These are phyloP conservation scores for Prionailurus viverrinus DNA, from an alignment of 2,113 vertebrate species.

Conservation along the genomic window DNA sequence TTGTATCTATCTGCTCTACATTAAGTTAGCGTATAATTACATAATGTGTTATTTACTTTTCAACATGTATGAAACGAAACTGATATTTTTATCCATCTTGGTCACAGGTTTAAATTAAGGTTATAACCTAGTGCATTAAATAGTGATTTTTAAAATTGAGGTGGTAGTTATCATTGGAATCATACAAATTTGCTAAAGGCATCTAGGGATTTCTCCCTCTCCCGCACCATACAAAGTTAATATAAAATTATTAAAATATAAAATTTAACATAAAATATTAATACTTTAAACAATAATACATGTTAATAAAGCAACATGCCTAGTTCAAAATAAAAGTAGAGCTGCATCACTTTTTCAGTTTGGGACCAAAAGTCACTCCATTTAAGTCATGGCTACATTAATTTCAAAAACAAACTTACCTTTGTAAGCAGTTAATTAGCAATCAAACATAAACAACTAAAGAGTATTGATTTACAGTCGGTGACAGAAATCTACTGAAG, in stretches of 20 bases:
- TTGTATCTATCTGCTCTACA: slow-evolving; percentile 56
- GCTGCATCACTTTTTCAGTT: slow-evolving; percentile 69
- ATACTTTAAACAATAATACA: slow-evolving; percentile 57
- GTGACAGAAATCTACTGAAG: slow-evolving; percentile 65
- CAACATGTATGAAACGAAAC: not conserved
- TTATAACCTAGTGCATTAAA: slow-evolving; percentile 53
- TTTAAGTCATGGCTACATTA: slow-evolving; percentile 70
- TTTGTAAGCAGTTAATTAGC: slow-evolving; percentile 80
- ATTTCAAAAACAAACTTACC: slow-evolving; percentile 76
- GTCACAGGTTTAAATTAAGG: slow-evolving; percentile 57
- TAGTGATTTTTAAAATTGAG: not conserved
- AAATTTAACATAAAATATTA: not conserved
- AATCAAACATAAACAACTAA: slow-evolving; percentile 79
- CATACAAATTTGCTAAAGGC: slow-evolving; percentile 18
- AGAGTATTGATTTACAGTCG: slow-evolving; percentile 67
- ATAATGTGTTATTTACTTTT: slow-evolving; percentile 53
- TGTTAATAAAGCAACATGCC: not conserved
- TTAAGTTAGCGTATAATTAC: slow-evolving; percentile 26
- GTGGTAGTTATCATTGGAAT: not conserved
- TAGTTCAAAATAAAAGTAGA: slow-evolving; percentile 48
- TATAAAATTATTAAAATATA: not conserved
- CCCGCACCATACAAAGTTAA: not conserved
- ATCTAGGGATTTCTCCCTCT: not conserved
- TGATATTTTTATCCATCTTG: slow-evolving; percentile 5
- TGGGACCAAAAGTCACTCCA: slow-evolving; percentile 65